Conservation (phyloP, 2,797 vertebrate species). For the Cyprinodon diabolis region DNA sequence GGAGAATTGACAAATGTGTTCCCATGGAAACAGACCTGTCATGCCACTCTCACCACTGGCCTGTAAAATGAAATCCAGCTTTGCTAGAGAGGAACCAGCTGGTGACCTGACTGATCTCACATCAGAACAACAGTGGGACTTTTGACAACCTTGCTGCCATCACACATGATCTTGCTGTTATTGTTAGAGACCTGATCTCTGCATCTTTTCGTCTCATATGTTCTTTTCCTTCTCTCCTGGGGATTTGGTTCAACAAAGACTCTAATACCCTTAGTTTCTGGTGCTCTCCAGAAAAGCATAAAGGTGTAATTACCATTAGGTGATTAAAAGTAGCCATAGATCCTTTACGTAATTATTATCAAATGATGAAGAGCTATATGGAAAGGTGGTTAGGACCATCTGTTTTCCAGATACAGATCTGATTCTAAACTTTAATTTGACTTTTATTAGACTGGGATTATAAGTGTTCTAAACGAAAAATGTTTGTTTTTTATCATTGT, state of each 20-base stretch:
- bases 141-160: constrained; percentile 67
- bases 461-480: not conserved
- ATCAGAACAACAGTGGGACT: constrained; percentile 64
- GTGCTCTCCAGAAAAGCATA: constrained; percentile 19
- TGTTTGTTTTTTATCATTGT: not conserved
- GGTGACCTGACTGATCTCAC: constrained; percentile 75
- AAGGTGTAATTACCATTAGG: not conserved
- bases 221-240: constrained; percentile 15
- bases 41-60: constrained; percentile 63
- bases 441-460: not conserved
- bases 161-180: constrained; percentile 45
- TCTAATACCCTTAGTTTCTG: constrained; percentile 40
- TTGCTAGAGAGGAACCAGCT: constrained; percentile 69
- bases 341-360: not conserved
- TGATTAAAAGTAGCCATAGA: not conserved
- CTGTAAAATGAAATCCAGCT: constrained; percentile 68
- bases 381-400: not conserved
- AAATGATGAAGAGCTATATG: not conserved
- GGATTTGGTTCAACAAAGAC: constrained; percentile 40
- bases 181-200: constrained; percentile 47
- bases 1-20: constrained; percentile 67
- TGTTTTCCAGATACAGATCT: not conserved
- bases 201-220: constrained; percentile 41
- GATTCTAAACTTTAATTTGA: too few relatives aligned
- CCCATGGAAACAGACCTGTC: constrained; percentile 79